Evolutionary conservation across 35 echinoderm and acorn worm species (phyloP).

Genomic region (Ptychodera flava): DNA sequence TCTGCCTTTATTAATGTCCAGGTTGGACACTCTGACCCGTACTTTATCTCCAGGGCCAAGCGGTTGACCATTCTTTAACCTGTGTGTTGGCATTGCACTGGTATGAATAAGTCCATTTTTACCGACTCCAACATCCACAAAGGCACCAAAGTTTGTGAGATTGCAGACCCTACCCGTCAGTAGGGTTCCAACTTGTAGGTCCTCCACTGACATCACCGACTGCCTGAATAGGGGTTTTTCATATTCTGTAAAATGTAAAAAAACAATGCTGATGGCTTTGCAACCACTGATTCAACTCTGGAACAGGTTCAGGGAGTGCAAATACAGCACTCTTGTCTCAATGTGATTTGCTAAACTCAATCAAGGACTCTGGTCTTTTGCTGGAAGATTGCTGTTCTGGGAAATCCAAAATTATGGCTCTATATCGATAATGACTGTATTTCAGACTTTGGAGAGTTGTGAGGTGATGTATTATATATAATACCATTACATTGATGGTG

Average conservation of each 20-base stretch:
- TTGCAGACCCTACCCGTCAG: slow-evolving; percentile 74
- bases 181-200: slow-evolving; percentile 38
- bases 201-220: slow-evolving; percentile 47
- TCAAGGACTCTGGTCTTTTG: too few species aligned
- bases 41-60: slow-evolving; percentile 69
- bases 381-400: too few species aligned
- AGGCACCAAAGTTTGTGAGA: slow-evolving; percentile 74
- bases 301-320: too few species aligned
- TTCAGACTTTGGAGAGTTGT: too few species aligned
- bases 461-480: too few species aligned
- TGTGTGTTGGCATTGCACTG: slow-evolving; percentile 40
- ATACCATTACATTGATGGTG: too few species aligned
- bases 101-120: slow-evolving; percentile 57
- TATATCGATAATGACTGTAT: too few species aligned
- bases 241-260: slow-evolving; percentile 45
- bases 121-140: slow-evolving; percentile 82
- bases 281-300: too few species aligned
- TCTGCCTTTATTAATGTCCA: background rate
- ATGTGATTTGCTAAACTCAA: too few species aligned
- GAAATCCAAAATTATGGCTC: too few species aligned
- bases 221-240: slow-evolving; percentile 85
- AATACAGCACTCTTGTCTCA: too few species aligned
- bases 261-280: too few species aligned
- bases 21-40: slow-evolving; percentile 30
- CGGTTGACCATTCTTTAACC: slow-evolving; percentile 15